Conservation (phyloP, 2,888 invertebrate genomes). For the Psylliodes chrysocephalus region DNA sequence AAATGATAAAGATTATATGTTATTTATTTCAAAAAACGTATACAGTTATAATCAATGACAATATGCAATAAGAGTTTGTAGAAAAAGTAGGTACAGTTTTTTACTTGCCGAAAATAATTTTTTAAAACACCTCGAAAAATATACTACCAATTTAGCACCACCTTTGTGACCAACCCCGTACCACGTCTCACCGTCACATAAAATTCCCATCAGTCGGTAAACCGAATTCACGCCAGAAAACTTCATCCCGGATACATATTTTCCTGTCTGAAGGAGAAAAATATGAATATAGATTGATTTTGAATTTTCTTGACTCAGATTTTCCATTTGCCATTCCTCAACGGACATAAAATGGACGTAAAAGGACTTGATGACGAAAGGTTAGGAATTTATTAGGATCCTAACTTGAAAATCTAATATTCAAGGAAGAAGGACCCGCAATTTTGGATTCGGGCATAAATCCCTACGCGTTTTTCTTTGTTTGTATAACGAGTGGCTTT, state of each 20-base stretch:
- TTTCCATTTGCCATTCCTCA: constrained; percentile 11
- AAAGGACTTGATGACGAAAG: constrained; percentile 26
- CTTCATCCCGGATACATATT: constrained; percentile 2
- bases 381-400: constrained; percentile 25
- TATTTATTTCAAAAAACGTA: too few relatives aligned
- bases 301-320: background rate
- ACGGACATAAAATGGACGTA: constrained; percentile 23
- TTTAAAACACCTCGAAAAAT: too few relatives aligned
- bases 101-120: too few relatives aligned
- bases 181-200: background rate
- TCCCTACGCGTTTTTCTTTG: constrained; percentile 22
- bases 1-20: too few relatives aligned
- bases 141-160: too few relatives aligned
- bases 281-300: constrained; percentile 26
- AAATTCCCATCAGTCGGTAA: constrained; percentile 7
- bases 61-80: too few relatives aligned
- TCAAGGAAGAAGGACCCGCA: constrained; percentile 15
- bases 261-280: background rate
- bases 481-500: constrained; percentile 22
- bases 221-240: background rate
- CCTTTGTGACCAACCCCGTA: background rate
- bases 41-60: too few relatives aligned
- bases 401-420: constrained; percentile 25
- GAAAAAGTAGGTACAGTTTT: too few relatives aligned
- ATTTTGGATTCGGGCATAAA: constrained; percentile 14